phyloP scores from a whole-genome alignment of 2,113 vertebrate species.

The Ancistrus triradiatus region DNA sequence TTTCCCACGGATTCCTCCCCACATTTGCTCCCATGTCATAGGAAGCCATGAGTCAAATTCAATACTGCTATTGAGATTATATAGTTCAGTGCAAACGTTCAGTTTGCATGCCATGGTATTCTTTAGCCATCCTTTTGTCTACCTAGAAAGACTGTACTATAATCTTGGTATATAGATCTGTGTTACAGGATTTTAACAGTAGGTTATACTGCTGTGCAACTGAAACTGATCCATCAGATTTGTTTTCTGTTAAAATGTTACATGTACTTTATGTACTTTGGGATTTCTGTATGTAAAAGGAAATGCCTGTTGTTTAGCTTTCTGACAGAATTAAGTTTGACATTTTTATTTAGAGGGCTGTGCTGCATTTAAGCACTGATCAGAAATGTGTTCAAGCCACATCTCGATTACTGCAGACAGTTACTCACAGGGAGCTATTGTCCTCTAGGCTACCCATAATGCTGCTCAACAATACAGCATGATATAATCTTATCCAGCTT shows the following conservation, averaged over 20 bases:
- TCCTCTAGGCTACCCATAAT: conserved; percentile 22
- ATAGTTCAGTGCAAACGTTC: too few species aligned
- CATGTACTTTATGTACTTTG: background rate
- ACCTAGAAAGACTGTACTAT: too few species aligned
- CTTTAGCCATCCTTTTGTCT: background rate
- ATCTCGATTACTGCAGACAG: conserved; percentile 23
- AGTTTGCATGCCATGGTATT: too few species aligned
- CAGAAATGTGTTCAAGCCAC: background rate
- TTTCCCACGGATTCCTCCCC: conserved; percentile 9
- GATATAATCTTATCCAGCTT: conserved; percentile 50
- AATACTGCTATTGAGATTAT: too few species aligned
- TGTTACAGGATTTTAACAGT: too few species aligned
- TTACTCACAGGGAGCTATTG: conserved; percentile 9
- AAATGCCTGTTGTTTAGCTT: background rate
- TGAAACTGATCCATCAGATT: too few species aligned
- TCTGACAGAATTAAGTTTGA: too few species aligned
- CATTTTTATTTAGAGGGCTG: background rate
- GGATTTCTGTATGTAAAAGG: background rate
- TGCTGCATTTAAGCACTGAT: background rate
- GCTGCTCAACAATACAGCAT: conserved; percentile 34
- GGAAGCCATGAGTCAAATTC: background rate
- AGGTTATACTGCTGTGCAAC: too few species aligned
- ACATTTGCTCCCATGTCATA: background rate
- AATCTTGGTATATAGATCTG: too few species aligned
- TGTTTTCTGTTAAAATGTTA: too few species aligned